Conservation (phyloP, 2,797 vertebrate species). For the Lacerta bilineata region DNA sequence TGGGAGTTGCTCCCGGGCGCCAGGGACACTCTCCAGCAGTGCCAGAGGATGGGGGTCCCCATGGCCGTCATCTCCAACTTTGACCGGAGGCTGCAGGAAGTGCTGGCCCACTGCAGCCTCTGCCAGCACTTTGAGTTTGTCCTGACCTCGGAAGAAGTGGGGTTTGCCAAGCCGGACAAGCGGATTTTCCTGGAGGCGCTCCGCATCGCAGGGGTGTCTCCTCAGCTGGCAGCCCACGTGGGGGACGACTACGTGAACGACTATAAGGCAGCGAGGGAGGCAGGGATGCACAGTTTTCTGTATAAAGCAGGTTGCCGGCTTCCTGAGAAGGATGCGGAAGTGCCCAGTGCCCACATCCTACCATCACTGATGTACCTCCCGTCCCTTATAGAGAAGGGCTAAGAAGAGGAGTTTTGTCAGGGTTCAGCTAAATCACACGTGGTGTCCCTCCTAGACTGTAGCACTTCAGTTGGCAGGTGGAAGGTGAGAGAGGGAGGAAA, state of each 20-base stretch:
- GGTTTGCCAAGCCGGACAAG: conserved; percentile 87
- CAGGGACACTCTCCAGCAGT: conserved; percentile 79
- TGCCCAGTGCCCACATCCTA: conserved; percentile 75
- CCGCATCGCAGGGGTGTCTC: conserved; percentile 74
- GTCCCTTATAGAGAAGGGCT: conserved; percentile 67
- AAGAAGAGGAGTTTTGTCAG: neutral
- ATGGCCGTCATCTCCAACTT: conserved; percentile 94
- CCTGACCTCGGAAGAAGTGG: conserved; percentile 88
- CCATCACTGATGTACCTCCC: conserved; percentile 73
- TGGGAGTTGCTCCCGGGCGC: conserved; percentile 93
- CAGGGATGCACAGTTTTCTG: conserved; percentile 89
- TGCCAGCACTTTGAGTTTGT: conserved; percentile 89
- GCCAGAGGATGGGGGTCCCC: conserved; percentile 82
- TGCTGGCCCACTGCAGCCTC: conserved; percentile 84
- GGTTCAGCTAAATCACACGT: neutral
- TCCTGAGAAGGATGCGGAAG: neutral
- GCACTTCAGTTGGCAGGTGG: neutral
- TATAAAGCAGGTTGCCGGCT: conserved; percentile 62
- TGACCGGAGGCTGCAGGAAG: conserved; percentile 86
- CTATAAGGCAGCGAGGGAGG: conserved; percentile 84
- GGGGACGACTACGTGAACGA: conserved; percentile 90
- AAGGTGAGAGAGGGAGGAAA: neutral
- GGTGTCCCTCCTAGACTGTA: neutral
- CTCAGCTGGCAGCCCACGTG: conserved; percentile 82
- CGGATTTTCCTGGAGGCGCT: conserved; percentile 88